phyloP scores from a whole-genome alignment of 2,113 vertebrate species.

The Hassar affinis region DNA sequence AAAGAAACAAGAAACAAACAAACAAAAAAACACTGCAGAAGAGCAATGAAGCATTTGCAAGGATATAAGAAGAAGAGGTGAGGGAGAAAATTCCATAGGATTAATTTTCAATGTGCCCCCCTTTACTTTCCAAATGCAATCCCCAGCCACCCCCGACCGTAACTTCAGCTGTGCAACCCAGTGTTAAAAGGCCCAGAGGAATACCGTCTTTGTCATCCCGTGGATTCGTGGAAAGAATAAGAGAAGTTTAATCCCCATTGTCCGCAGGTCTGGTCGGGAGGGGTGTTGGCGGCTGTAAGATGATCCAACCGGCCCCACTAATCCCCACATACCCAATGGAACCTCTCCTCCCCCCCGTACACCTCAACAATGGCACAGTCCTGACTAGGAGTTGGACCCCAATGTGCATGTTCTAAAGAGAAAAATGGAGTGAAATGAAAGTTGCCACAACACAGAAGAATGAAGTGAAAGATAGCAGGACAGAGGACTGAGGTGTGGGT shows the following conservation, averaged over 20 bases:
- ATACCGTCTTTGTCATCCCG: constrained; percentile 82
- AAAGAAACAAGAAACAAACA: constrained; percentile 31
- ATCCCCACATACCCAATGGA: constrained; percentile 73
- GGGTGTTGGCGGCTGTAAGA: constrained; percentile 78
- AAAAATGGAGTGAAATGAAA: constrained; percentile 79
- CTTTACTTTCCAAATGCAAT: constrained; percentile 56
- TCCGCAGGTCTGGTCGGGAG: constrained; percentile 68
- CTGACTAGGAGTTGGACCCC: constrained; percentile 74
- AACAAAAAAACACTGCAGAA: constrained; percentile 53
- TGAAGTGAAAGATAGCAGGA: constrained; percentile 75
- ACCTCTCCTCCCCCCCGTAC: constrained; percentile 59
- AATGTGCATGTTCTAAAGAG: constrained; percentile 77
- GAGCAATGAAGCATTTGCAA: constrained; percentile 77
- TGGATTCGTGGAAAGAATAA: constrained; percentile 79
- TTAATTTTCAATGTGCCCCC: constrained; percentile 75
- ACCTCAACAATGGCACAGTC: constrained; percentile 73
- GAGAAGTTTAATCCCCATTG: constrained; percentile 85
- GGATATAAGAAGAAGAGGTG: constrained; percentile 56
- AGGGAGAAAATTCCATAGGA: constrained; percentile 78
- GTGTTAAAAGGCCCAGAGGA: constrained; percentile 82
- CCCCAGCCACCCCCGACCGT: constrained; percentile 60
- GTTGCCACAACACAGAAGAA: constrained; percentile 78
- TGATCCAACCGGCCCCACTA: constrained; percentile 81
- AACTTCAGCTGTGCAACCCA: constrained; percentile 79
- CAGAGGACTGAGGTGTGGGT: constrained; percentile 69